Percentiles rank a stretch among this genome's conserved stretches.
Evolutionary conservation across 2,888 invertebrate genomes (phyloP).

Genomic region (Heteropelma amictum): DNA sequence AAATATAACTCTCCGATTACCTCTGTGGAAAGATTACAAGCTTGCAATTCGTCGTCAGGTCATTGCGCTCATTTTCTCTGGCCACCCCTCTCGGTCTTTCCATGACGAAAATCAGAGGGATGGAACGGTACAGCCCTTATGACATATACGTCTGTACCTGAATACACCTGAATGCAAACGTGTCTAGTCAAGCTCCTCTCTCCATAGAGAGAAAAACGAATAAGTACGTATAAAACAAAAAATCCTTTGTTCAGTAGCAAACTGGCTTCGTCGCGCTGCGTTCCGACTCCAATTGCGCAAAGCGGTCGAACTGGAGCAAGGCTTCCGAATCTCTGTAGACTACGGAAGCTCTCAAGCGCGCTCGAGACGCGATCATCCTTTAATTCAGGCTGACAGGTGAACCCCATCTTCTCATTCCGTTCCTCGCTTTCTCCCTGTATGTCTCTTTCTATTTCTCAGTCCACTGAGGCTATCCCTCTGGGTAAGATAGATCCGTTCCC

Average conservation of each 20-base stretch:
- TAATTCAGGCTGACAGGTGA: conserved; percentile 82
- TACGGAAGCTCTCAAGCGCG: conserved; percentile 55
- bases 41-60: neutral
- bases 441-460: conserved; percentile 55
- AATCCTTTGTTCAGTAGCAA: conserved; percentile 31
- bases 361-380: conserved; percentile 78
- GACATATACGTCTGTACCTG: neutral
- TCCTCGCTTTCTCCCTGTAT: conserved; percentile 56
- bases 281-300: conserved; percentile 65
- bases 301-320: conserved; percentile 54
- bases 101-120: neutral
- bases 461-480: conserved; percentile 73
- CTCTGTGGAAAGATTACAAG: conserved; percentile 30
- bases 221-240: neutral
- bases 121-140: neutral
- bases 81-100: neutral
- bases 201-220: neutral
- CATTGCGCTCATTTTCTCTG: neutral
- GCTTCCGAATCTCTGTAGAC: conserved; percentile 47
- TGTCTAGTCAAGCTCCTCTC: neutral
- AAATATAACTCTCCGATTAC: conserved; percentile 48
- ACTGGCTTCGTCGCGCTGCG: conserved; percentile 44
- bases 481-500: conserved; percentile 78
- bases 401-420: conserved; percentile 66
- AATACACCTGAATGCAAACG: neutral